These are phyloP conservation scores for Biston stratarius DNA, from an alignment of 2,888 invertebrate species.

Conservation along the genomic window DNA sequence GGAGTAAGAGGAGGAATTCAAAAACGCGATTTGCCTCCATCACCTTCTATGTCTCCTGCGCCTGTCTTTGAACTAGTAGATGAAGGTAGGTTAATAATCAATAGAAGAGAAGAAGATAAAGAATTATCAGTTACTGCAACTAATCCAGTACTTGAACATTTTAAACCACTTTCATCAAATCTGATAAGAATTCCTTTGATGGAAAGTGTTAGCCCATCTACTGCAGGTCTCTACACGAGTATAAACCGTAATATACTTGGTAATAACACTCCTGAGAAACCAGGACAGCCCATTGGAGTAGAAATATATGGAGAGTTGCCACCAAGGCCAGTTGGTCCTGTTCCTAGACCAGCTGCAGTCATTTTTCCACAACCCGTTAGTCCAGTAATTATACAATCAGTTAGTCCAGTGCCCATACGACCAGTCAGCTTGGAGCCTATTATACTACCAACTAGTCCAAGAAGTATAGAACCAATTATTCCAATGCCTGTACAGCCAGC, in stretches of 20 bases:
- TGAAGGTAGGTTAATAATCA: conserved; percentile 25
- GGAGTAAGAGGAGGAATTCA: conserved; percentile 47
- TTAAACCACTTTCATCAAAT: conserved; percentile 19
- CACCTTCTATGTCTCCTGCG: conserved; percentile 37
- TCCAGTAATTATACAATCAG: neutral
- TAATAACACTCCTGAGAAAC: conserved; percentile 18
- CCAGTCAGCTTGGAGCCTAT: neutral
- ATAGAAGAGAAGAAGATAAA: conserved; percentile 20
- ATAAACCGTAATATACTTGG: conserved; percentile 5
- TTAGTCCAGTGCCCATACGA: neutral
- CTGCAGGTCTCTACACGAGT: conserved; percentile 19
- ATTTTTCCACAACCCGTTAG: neutral
- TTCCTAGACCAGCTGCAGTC: neutral
- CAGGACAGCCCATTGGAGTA: conserved; percentile 1
- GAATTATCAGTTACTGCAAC: conserved; percentile 29
- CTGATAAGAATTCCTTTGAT: conserved; percentile 25
- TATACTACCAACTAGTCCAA: neutral
- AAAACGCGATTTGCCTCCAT: conserved; percentile 44
- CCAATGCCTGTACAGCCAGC: neutral
- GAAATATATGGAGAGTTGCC: conserved; percentile 37
- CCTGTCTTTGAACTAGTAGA: conserved; percentile 52
- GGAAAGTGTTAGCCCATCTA: conserved; percentile 8
- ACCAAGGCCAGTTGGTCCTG: conserved; percentile 19
- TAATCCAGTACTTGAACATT: conserved; percentile 28
- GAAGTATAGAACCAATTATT: neutral